phyloP scores from a whole-genome alignment of 2,797 vertebrate species.

The Siniperca undulata region DNA sequence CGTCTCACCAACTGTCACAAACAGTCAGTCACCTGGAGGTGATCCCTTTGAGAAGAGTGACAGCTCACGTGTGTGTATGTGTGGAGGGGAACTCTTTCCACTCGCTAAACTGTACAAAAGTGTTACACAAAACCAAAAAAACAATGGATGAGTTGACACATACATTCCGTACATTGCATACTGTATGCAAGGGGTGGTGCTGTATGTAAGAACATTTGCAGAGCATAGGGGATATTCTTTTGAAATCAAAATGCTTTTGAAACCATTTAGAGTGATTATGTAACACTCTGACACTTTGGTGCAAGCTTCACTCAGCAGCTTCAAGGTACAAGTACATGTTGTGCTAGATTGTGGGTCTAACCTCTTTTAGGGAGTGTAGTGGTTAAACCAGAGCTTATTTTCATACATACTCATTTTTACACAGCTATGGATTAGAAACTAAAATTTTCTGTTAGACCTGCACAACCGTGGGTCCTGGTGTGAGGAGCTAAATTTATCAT shows the following conservation, averaged over 20 bases:
- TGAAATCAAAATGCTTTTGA: slow-evolving; percentile 15
- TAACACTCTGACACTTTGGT: slow-evolving; percentile 35
- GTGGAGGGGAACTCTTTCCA: slow-evolving; percentile 15
- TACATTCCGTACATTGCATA: neutral
- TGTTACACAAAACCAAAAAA: neutral
- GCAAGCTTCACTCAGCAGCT: slow-evolving; percentile 25
- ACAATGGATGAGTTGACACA: neutral
- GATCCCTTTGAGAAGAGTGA: slow-evolving; percentile 48
- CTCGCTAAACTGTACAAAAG: neutral
- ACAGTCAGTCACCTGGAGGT: slow-evolving; percentile 76
- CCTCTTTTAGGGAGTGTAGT: slow-evolving; percentile 1
- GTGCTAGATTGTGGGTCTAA: slow-evolving; percentile 1
- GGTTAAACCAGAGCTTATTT: slow-evolving; percentile 12
- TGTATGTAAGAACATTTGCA: neutral
- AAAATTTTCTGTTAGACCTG: slow-evolving; percentile 1
- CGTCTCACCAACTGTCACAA: slow-evolving; percentile 71
- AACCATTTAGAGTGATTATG: slow-evolving; percentile 12
- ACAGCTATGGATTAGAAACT: neutral
- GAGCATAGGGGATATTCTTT: neutral
- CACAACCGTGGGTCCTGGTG: neutral
- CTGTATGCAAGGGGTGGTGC: neutral
- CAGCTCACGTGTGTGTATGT: neutral
- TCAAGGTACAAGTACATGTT: slow-evolving; percentile 25
- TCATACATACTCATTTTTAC: neutral
- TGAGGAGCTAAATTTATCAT: slow-evolving; percentile 11